phyloP scores from a whole-genome alignment of 2,888 invertebrate genomes.

The Macaria notata region DNA sequence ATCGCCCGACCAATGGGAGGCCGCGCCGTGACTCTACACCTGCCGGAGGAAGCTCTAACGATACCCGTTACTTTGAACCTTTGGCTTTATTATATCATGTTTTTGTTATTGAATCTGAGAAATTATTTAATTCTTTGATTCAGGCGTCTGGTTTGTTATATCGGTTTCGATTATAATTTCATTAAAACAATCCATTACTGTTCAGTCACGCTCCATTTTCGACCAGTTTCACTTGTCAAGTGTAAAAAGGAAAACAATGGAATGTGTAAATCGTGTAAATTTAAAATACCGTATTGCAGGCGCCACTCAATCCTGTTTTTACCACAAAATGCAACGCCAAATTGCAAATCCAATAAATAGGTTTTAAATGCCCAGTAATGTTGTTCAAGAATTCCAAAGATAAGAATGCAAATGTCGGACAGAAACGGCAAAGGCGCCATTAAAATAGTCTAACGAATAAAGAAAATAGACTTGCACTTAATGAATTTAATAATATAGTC shows the following conservation, averaged over 20 bases:
- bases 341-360: neutral
- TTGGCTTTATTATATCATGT: slow-evolving; percentile 14
- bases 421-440: slow-evolving; percentile 7
- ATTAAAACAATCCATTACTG: no score
- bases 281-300: no score
- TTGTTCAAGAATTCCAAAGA: neutral
- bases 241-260: no score
- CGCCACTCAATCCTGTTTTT: no score
- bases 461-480: slow-evolving; percentile 30
- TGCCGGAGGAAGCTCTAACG: slow-evolving; percentile 70
- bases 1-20: slow-evolving; percentile 54
- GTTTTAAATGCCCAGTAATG: neutral
- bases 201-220: no score
- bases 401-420: neutral
- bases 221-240: no score
- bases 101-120: neutral
- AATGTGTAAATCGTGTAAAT: no score
- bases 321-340: no score
- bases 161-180: no score
- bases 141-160: neutral
- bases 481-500: slow-evolving; percentile 38
- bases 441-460: slow-evolving; percentile 5
- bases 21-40: slow-evolving; percentile 58
- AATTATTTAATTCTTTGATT: neutral
- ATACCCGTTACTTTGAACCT: slow-evolving; percentile 45